Percentiles rank a stretch among this genome's conserved stretches.
Conservation (phyloP, 2,113 vertebrate species). For the Platichthys stellatus region DNA sequence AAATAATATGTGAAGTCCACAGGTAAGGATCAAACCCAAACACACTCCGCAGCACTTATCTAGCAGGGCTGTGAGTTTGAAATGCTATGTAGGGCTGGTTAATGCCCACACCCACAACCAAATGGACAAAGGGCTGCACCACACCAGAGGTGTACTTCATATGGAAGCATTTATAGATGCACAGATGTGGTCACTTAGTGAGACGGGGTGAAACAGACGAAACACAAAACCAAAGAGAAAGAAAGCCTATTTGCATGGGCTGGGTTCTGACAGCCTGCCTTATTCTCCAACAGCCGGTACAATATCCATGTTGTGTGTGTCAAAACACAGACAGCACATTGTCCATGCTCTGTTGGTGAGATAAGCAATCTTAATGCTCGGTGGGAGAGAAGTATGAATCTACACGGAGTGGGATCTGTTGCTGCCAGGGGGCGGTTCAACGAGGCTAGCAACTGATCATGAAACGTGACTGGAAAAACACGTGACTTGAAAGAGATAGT, state of each 20-base stretch:
- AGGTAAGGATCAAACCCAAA: constrained; percentile 13
- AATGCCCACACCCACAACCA: constrained; percentile 44
- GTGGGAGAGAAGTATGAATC: constrained; percentile 50
- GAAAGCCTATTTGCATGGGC: constrained; percentile 24
- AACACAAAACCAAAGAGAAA: constrained; percentile 15
- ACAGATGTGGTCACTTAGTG: constrained; percentile 59
- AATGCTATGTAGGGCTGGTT: constrained; percentile 10
- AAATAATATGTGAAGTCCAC: constrained; percentile 3
- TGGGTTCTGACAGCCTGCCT: constrained; percentile 16
- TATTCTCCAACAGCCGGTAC: constrained; percentile 21
- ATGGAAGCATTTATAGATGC: constrained; percentile 74
- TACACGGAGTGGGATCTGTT: constrained; percentile 28
- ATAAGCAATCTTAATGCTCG: constrained; percentile 50
- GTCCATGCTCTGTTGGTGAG: constrained; percentile 56
- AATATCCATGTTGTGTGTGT: constrained; percentile 49
- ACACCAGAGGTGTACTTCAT: constrained; percentile 58
- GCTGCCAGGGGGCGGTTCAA: constrained; percentile 18
- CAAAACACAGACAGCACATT: constrained; percentile 43
- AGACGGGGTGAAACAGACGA: background rate
- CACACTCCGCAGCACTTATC: background rate
- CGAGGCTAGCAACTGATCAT: constrained; percentile 5
- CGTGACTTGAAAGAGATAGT: background rate
- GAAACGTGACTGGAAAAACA: constrained; percentile 10
- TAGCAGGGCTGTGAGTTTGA: background rate
- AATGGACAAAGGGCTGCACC: constrained; percentile 44